Percentiles rank a stretch among this genome's conserved stretches.
These are phyloP conservation scores for Coluber constrictor DNA, from an alignment of 2,797 vertebrate genomes.

Conservation along the genomic window DNA sequence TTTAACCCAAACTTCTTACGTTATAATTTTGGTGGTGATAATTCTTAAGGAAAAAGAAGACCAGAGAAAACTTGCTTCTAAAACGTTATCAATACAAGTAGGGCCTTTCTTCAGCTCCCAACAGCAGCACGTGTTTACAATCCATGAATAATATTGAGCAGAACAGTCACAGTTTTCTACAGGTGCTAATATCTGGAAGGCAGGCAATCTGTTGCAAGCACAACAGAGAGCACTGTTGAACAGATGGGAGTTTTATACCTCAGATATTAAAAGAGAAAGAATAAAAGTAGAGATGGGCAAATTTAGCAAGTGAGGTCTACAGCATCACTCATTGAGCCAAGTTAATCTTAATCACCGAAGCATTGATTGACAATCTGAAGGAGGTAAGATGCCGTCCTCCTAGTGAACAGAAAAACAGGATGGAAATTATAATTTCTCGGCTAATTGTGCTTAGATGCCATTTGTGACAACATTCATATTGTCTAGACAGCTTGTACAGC, in stretches of 20 bases:
- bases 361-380: constrained; percentile 70
- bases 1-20: background rate
- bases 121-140: background rate
- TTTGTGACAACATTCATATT: constrained; percentile 72
- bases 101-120: background rate
- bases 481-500: constrained; percentile 70
- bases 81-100: background rate
- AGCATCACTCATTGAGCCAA: constrained; percentile 50
- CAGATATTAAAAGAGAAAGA: constrained; percentile 42
- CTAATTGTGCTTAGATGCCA: constrained; percentile 72
- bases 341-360: constrained; percentile 58
- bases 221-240: constrained; percentile 40
- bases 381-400: constrained; percentile 61
- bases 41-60: background rate
- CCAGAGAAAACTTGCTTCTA: background rate
- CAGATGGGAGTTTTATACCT: constrained; percentile 58
- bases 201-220: constrained; percentile 46
- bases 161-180: constrained; percentile 5
- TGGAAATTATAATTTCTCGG: constrained; percentile 70
- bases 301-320: constrained; percentile 55
- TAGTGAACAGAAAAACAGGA: constrained; percentile 60
- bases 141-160: constrained; percentile 22
- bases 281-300: background rate
- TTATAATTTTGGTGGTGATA: background rate
- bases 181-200: constrained; percentile 47